Evolutionary conservation across 2,113 vertebrate genomes (phyloP).

Genomic region (Panurus biarmicus): DNA sequence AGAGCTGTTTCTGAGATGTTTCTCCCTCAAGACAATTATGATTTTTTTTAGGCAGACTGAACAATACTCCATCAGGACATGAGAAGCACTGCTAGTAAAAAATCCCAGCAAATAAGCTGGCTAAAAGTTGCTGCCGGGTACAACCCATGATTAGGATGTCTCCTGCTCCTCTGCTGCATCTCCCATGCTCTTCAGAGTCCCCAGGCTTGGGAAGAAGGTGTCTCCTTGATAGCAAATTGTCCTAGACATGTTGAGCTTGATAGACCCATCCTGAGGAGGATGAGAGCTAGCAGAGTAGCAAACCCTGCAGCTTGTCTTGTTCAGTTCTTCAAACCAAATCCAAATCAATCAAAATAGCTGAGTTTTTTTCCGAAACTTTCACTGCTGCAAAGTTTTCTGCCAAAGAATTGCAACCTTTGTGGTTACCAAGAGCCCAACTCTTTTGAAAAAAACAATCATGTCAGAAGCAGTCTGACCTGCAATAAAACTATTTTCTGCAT

Average conservation of each 20-base stretch:
- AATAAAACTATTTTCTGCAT: not conserved
- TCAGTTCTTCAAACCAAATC: not conserved
- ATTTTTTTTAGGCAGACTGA: not conserved
- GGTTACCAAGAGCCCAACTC: not conserved
- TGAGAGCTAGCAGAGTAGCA: not conserved
- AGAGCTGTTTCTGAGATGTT: not conserved
- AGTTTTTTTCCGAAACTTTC: not conserved
- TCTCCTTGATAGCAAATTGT: not conserved
- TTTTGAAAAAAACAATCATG: not conserved
- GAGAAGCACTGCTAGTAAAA: not conserved
- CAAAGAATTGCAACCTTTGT: not conserved
- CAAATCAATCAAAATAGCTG: rapidly evolving
- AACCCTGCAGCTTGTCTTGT: not conserved
- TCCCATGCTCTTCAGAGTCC: not conserved
- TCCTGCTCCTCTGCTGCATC: not conserved
- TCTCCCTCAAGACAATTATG: not conserved
- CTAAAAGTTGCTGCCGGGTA: not conserved
- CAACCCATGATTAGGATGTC: not conserved
- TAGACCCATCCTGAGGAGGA: not conserved
- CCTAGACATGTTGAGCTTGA: not conserved
- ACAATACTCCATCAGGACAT: not conserved
- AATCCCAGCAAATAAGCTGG: not conserved
- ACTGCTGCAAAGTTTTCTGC: not conserved
- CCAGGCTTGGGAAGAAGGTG: not conserved
- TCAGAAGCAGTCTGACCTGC: not conserved